Conservation (phyloP, 2,113 vertebrate genomes). For the Brienomyrus brachyistius region DNA sequence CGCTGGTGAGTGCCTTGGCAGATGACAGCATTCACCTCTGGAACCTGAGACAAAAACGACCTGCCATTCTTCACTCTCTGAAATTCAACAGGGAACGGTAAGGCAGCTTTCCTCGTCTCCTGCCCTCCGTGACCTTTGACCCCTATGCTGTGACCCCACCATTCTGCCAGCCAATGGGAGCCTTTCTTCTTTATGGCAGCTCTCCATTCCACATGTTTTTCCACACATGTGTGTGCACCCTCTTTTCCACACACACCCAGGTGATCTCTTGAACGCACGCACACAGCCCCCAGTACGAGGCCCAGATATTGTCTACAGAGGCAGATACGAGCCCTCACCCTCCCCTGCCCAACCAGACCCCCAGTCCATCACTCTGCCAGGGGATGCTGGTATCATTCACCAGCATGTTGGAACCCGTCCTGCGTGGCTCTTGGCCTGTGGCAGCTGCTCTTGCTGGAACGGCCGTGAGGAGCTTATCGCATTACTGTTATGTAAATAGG, state of each 20-base stretch:
- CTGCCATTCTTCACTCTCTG: slow-evolving; percentile 92
- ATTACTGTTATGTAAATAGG: background rate
- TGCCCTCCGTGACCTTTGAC: background rate
- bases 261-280: background rate
- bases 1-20: slow-evolving; percentile 95
- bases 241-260: background rate
- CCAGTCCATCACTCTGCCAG: background rate
- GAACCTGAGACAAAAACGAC: slow-evolving; percentile 98
- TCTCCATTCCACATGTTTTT: background rate
- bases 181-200: background rate
- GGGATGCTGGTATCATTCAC: background rate
- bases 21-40: slow-evolving; percentile 97
- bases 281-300: background rate
- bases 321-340: background rate
- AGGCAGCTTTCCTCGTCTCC: slow-evolving; percentile 22
- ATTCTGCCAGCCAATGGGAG: background rate
- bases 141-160: background rate
- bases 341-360: background rate
- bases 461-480: background rate
- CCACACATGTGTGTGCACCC: background rate
- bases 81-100: slow-evolving; percentile 98
- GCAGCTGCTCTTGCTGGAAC: background rate
- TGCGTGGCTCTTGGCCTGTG: background rate
- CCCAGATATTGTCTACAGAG: background rate
- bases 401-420: background rate